Conservation (phyloP, 2,113 vertebrate species). For the Phalacrocorax brasilianus region DNA sequence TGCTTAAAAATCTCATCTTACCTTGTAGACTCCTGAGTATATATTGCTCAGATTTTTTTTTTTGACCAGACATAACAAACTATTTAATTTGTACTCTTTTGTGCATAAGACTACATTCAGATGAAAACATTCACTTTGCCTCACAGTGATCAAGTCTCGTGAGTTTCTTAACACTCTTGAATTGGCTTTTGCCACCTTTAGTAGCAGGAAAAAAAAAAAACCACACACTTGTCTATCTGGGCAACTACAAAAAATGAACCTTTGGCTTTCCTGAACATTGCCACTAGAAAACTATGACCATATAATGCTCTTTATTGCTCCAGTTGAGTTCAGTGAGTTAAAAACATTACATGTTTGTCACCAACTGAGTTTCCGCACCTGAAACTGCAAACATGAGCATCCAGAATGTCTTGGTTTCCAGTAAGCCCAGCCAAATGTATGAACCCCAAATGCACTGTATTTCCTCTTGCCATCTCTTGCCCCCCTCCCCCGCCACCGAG, state of each 20-base stretch:
- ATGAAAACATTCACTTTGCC: background rate
- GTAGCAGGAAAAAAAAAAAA: background rate
- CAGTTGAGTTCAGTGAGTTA: background rate
- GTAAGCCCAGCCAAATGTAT: background rate
- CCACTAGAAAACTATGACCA: background rate
- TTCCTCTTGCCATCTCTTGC: background rate
- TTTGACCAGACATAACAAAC: background rate
- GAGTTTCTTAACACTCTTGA: background rate
- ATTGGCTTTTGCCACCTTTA: slow-evolving; percentile 5
- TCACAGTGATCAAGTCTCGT: background rate
- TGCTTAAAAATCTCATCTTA: background rate
- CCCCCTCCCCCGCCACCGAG: too few species aligned
- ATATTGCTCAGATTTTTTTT: background rate
- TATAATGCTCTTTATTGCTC: background rate
- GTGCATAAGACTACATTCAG: background rate
- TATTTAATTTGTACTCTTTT: background rate
- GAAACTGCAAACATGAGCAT: background rate
- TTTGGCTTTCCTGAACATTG: slow-evolving; percentile 60
- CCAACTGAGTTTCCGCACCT: slow-evolving; percentile 15
- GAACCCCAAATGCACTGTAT: background rate
- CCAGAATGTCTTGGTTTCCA: background rate
- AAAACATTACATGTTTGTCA: background rate
- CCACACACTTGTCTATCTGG: background rate
- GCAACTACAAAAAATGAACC: slow-evolving; percentile 1
- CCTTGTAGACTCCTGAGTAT: background rate